Conservation (phyloP, 2,888 invertebrate genomes). For the Eristalinus sepulchralis region DNA sequence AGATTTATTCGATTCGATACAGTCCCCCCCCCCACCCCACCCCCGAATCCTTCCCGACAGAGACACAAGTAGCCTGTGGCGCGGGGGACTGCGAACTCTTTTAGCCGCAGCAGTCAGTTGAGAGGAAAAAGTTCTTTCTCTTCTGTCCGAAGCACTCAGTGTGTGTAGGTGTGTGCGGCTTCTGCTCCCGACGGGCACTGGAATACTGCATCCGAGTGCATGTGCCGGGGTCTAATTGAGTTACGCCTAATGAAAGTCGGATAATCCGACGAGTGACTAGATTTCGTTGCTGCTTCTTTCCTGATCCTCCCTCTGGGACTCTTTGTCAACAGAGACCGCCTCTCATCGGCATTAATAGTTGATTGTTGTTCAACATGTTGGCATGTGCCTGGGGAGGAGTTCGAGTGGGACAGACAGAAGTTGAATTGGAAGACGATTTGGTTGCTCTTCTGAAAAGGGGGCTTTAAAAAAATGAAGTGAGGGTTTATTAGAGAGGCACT, state of each 20-base stretch:
- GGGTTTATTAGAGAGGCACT: too few relatives aligned
- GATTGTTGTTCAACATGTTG: conserved; percentile 12
- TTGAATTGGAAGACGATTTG: too few relatives aligned
- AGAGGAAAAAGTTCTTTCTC: conserved; percentile 1
- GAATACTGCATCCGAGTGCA: neutral
- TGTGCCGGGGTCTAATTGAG: conserved; percentile 77
- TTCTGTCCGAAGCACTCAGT: conserved; percentile 3
- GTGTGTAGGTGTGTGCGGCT: conserved; percentile 23
- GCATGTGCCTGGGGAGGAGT: neutral
- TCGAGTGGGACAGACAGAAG: neutral
- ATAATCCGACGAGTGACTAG: conserved; percentile 70
- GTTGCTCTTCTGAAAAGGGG: too few relatives aligned
- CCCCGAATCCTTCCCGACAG: neutral
- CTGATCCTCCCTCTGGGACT: neutral
- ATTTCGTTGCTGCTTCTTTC: conserved; percentile 12
- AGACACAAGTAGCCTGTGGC: neutral
- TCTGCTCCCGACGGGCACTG: conserved; percentile 22
- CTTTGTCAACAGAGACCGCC: neutral
- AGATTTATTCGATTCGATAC: conserved; percentile 65
- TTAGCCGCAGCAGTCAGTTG: conserved; percentile 22
- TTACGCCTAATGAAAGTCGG: conserved; percentile 78
- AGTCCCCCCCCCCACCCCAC: neutral
- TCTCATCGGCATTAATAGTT: conserved; percentile 16
- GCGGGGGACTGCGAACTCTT: neutral
- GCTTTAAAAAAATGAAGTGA: too few relatives aligned